phyloP scores from a whole-genome alignment of 2,113 vertebrate genomes.

The Pipa parva region DNA sequence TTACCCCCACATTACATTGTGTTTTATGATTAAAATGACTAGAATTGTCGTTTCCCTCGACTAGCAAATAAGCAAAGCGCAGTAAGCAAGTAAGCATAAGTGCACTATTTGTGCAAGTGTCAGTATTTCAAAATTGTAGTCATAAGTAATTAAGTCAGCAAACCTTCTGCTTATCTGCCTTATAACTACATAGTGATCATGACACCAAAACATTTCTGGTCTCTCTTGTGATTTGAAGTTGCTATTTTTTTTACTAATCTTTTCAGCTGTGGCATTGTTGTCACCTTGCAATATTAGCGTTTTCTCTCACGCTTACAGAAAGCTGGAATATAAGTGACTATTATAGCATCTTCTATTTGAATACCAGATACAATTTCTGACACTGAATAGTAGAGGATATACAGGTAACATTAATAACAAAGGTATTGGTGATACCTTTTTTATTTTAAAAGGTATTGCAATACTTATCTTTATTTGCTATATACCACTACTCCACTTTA shows the following conservation, averaged over 20 bases:
- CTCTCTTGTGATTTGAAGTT: constrained; percentile 30
- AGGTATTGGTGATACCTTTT: too few relatives aligned
- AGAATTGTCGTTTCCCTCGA: too few relatives aligned
- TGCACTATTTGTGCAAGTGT: constrained; percentile 45
- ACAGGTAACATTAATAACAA: background rate
- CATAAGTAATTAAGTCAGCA: constrained; percentile 51
- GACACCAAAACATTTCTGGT: constrained; percentile 46
- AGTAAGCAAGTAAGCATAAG: constrained; percentile 47
- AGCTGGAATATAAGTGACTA: constrained; percentile 11
- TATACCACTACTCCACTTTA: too few relatives aligned
- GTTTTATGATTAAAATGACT: too few relatives aligned
- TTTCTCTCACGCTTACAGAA: background rate
- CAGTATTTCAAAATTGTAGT: constrained; percentile 46
- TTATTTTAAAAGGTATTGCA: too few relatives aligned
- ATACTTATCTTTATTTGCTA: too few relatives aligned
- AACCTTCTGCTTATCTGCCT: constrained; percentile 49
- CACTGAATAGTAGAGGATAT: constrained; percentile 4
- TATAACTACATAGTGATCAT: constrained; percentile 48
- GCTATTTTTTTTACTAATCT: constrained; percentile 28
- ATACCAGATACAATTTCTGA: constrained; percentile 9
- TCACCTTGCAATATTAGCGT: constrained; percentile 46
- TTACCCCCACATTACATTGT: too few relatives aligned
- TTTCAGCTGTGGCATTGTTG: constrained; percentile 46
- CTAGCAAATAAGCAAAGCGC: constrained; percentile 45
- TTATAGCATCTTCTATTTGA: constrained; percentile 20